Evolutionary conservation across 2,797 vertebrate genomes (phyloP).

Genomic region (Cichlasoma orientale): DNA sequence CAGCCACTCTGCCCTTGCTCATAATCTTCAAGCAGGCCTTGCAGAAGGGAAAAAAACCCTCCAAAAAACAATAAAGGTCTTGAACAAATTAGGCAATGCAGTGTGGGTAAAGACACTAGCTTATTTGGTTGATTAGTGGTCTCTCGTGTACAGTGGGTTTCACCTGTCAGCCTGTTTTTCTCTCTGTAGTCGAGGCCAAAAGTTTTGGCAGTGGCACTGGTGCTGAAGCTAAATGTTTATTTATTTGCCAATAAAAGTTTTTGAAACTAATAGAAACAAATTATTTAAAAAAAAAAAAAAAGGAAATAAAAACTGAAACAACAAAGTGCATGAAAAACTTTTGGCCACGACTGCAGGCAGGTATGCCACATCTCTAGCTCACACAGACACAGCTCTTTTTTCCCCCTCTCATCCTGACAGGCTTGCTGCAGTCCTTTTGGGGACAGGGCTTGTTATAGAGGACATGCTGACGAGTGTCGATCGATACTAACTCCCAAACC

Average conservation of each 20-base stretch:
- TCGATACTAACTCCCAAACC: slow-evolving; percentile 70
- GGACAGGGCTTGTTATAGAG: slow-evolving; percentile 76
- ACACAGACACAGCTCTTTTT: not conserved
- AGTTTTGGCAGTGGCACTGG: not conserved
- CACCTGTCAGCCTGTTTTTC: slow-evolving; percentile 21
- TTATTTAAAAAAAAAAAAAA: not conserved
- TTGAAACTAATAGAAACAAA: not conserved
- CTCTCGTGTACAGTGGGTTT: not conserved
- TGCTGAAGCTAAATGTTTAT: not conserved
- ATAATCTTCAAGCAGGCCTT: slow-evolving; percentile 54
- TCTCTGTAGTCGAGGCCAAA: not conserved
- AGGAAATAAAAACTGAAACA: not conserved
- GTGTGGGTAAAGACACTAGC: not conserved
- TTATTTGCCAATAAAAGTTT: not conserved
- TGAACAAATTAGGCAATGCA: slow-evolving; percentile 35
- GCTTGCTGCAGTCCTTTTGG: slow-evolving; percentile 71
- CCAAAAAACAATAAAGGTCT: not conserved
- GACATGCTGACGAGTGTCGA: slow-evolving; percentile 77
- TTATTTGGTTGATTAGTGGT: slow-evolving; percentile 15
- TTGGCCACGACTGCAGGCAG: not conserved
- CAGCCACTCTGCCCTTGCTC: slow-evolving; percentile 60
- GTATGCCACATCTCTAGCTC: not conserved
- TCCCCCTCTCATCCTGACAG: slow-evolving; percentile 41
- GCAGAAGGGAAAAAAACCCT: not conserved
- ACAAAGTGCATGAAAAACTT: not conserved